A percentile compares a stretch with the other conserved stretches of the same genome.
These are phyloP conservation scores for Hedya salicella DNA, from an alignment of 2,888 invertebrate genomes.

Conservation along the genomic window DNA sequence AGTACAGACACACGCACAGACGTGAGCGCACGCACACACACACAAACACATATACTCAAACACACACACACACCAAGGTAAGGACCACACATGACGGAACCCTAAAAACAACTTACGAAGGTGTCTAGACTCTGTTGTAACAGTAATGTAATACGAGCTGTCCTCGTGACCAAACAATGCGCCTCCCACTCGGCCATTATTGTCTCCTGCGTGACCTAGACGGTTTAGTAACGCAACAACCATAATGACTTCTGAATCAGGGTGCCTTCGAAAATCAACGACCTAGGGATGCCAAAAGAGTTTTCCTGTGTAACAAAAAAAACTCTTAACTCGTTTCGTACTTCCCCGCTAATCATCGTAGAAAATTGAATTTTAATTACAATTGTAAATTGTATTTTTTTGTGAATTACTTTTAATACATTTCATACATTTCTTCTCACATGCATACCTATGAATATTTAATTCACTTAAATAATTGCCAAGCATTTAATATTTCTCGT, in stretches of 20 bases:
- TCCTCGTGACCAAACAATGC: conserved; percentile 28
- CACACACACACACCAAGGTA: no score
- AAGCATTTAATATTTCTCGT: no score
- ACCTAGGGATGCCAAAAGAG: conserved; percentile 6
- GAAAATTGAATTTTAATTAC: no score
- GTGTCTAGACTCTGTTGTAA: conserved; percentile 40
- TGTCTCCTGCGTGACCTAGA: conserved; percentile 40
- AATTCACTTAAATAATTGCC: no score
- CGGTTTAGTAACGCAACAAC: conserved; percentile 27
- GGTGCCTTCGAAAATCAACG: conserved; percentile 7
- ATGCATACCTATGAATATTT: no score
- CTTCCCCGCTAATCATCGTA: neutral
- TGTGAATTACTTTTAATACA: no score
- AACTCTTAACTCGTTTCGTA: neutral
- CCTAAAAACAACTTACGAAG: conserved; percentile 36
- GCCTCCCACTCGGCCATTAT: conserved; percentile 36
- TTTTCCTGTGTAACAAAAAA: neutral
- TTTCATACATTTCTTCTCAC: no score
- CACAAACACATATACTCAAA: no score
- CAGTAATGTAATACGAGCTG: conserved; percentile 22
- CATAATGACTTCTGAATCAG: conserved; percentile 17
- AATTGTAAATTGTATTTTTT: neutral
- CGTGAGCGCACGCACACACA: no score
- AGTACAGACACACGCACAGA: no score
- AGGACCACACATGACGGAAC: conserved; percentile 10